A percentile compares a stretch with the other conserved stretches of the same genome.
phyloP scores from a whole-genome alignment of 2,888 invertebrate genomes.

The Cistogaster globosa region DNA sequence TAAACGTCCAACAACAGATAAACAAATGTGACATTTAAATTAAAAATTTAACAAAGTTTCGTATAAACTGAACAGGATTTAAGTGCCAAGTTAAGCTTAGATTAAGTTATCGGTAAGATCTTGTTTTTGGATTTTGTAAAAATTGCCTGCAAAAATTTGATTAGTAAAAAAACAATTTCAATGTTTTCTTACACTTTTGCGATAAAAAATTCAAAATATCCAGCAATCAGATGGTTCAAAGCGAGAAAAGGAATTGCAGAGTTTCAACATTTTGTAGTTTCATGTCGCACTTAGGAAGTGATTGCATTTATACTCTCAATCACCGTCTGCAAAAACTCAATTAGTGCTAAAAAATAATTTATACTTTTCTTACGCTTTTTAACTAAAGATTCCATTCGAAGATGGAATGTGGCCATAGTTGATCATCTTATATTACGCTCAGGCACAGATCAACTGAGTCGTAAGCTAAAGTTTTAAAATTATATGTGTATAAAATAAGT shows the following conservation, averaged over 20 bases:
- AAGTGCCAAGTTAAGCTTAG: too few relatives aligned
- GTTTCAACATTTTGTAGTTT: too few relatives aligned
- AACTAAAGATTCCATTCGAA: too few relatives aligned
- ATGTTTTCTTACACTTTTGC: conserved; percentile 68
- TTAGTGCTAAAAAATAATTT: conserved; percentile 44
- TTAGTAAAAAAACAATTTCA: conserved; percentile 71
- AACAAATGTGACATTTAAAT: too few relatives aligned
- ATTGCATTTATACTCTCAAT: neutral
- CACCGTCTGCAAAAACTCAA: conserved; percentile 47
- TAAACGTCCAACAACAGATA: too few relatives aligned
- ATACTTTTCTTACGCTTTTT: conserved; percentile 43
- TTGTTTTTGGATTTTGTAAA: too few relatives aligned
- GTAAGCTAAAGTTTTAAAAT: conserved; percentile 54
- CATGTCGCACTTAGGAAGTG: neutral
- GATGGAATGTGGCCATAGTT: neutral
- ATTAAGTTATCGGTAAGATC: too few relatives aligned
- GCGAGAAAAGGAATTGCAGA: too few relatives aligned
- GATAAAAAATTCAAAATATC: neutral
- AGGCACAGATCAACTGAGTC: conserved; percentile 71
- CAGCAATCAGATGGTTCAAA: neutral
- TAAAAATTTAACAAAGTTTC: too few relatives aligned
- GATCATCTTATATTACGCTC: conserved; percentile 38
- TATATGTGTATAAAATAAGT: too few relatives aligned
- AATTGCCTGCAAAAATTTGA: conserved; percentile 53
- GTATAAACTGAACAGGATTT: too few relatives aligned